A percentile compares a stretch with the other conserved stretches of the same genome.
These are phyloP conservation scores for Polyploca ridens DNA, from an alignment of 2,888 invertebrate species.

Conservation along the genomic window DNA sequence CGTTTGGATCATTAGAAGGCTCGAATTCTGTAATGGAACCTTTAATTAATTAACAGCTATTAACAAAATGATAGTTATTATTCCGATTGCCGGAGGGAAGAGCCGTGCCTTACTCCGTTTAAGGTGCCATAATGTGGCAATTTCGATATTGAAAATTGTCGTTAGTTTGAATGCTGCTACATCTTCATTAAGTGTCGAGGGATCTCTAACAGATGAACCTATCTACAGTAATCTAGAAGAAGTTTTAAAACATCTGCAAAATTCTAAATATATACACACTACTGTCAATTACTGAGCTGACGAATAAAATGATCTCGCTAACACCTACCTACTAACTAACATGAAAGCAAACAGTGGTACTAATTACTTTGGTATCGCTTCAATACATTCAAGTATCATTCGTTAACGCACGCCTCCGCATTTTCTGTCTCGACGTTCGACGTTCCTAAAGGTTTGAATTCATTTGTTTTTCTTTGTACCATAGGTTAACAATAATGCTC, in stretches of 20 bases:
- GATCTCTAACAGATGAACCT: not conserved
- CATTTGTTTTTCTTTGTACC: conserved; percentile 54
- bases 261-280: too few relatives aligned
- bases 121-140: conserved; percentile 37
- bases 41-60: conserved; percentile 77
- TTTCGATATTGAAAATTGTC: conserved; percentile 21
- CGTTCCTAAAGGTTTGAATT: conserved; percentile 49
- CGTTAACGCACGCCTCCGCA: conserved; percentile 11
- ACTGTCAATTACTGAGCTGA: not conserved
- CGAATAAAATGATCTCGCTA: not conserved
- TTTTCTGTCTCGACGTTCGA: conserved; percentile 43
- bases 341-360: not conserved
- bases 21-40: conserved; percentile 63
- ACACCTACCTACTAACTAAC: not conserved
- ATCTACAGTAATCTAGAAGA: not conserved
- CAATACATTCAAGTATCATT: conserved; percentile 8
- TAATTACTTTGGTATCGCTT: not conserved
- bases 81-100: conserved; percentile 46
- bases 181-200: too few relatives aligned
- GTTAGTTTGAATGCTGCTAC: conserved; percentile 1
- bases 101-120: conserved; percentile 38
- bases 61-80: conserved; percentile 70
- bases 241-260: not conserved
- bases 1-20: conserved; percentile 69
- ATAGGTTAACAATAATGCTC: conserved; percentile 56